Evolutionary conservation across 1,140 invertebrate species (phyloP), one percentile per base, ranked within the genome.

Genomic region (Drosophila kohkoa): DNA sequence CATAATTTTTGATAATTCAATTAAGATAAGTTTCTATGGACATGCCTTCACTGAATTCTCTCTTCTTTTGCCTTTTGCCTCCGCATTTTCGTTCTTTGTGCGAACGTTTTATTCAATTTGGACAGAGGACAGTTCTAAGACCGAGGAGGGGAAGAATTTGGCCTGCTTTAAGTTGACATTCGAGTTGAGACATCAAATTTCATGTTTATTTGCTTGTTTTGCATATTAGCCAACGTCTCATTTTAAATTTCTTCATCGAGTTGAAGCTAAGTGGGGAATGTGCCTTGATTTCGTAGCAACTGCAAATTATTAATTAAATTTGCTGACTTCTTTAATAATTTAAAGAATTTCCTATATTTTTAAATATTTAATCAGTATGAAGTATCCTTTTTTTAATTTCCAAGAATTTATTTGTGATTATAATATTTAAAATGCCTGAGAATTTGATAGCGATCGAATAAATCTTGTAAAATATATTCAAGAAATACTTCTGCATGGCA

Each of bases 1-100:
- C 79, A 81, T 81, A 81, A 81, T 81, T 81, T 80, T 81, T 81
- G 79, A 81, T 81, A 81, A 81, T 81, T 81, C 79, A 81, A 81
- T 81, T 81, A 81, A 81, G 79, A 81, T 81, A 81, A 79, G 76
- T 81, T 75, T 79, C 70, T 81, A 58, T 73, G 68, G 64, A 59
- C 70, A 77, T 68, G 73, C 51, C 28, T 45, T 25, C 10, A 32
- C 11, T 2, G 11, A 35, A 46, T 51, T 28, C 57, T 57, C 32
- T 49, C 20, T 25, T 25, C 20, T 25, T 25, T 25, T 25, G 20
- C 20, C 20, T 28, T n/a, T 25, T 48, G 15, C 45, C 35, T 3
- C 5, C 5, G 30, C 52, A 20, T 38, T 41, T 16, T 16, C 6
- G 15, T 4, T 16, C 49, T 20, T 25, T 20, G 10, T 30, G 64